These are phyloP conservation scores for Merops nubicus DNA, from an alignment of 2,113 vertebrate species.

Conservation along the genomic window DNA sequence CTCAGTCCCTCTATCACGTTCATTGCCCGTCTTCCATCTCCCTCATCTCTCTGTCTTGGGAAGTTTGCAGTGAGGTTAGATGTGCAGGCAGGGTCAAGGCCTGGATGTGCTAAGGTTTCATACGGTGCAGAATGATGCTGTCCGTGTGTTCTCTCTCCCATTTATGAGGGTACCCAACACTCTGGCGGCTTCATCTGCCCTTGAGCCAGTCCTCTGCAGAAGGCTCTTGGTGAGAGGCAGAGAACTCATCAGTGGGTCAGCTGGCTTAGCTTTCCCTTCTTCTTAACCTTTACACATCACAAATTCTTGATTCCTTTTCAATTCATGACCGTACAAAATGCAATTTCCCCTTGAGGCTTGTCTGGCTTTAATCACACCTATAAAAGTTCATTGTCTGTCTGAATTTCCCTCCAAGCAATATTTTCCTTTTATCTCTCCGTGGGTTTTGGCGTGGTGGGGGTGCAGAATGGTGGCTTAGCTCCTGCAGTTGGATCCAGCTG, in stretches of 20 bases:
- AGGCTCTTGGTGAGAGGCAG: neutral
- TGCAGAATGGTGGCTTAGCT: neutral
- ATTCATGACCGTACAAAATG: neutral
- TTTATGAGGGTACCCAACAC: neutral
- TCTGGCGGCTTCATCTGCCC: neutral
- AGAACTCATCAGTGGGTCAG: neutral
- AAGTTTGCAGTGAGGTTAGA: neutral
- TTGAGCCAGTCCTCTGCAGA: neutral
- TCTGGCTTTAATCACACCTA: constrained; percentile 20
- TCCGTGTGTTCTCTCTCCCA: neutral
- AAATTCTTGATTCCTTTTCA: neutral
- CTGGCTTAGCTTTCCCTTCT: neutral
- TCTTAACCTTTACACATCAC: neutral
- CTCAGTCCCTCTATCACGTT: accelerated
- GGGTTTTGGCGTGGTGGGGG: neutral
- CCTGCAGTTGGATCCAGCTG: constrained; percentile 1
- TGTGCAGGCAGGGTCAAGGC: neutral
- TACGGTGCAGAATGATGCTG: neutral
- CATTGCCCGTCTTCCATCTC: neutral
- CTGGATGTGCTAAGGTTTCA: neutral
- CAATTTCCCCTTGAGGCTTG: neutral
- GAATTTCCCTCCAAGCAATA: neutral
- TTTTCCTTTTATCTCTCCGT: neutral
- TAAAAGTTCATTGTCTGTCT: neutral
- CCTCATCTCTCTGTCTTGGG: neutral